Percentiles rank a stretch among this genome's conserved stretches.
Conservation (phyloP, 1,140 invertebrate species). For the Myzus persicae region DNA sequence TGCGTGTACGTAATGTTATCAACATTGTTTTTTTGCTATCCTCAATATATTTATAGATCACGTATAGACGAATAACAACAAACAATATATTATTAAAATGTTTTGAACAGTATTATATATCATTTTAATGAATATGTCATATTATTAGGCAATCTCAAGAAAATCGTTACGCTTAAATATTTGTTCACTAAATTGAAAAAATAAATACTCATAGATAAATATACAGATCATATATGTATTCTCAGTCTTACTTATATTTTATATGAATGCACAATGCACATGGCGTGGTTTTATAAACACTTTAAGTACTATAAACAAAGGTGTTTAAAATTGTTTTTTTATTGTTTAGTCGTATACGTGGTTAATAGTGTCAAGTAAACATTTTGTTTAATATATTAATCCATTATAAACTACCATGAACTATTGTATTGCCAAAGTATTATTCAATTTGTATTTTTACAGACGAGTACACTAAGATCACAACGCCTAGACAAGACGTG, state of each 20-base stretch:
- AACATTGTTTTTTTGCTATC: not conserved
- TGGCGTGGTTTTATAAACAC: not conserved
- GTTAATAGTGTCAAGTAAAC: not conserved
- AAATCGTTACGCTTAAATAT: not conserved
- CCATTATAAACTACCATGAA: not conserved
- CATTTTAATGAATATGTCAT: not conserved
- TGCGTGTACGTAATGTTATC: not conserved
- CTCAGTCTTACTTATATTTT: not conserved
- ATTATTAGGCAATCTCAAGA: not conserved
- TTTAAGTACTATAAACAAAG: not conserved
- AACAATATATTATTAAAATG: not conserved
- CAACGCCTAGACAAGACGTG: constrained; percentile 76
- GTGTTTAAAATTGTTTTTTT: not conserved
- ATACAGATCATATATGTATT: not conserved
- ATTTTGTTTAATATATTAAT: not conserved
- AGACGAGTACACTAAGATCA: constrained; percentile 77
- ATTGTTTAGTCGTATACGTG: not conserved
- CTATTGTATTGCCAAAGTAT: not conserved
- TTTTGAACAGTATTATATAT: not conserved
- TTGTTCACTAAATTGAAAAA: not conserved
- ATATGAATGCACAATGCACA: not conserved
- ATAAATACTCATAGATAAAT: not conserved
- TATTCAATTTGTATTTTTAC: constrained; percentile 58
- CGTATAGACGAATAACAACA: not conserved
- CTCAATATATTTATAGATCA: not conserved